Evolutionary conservation across 2,113 vertebrate genomes (phyloP).

Genomic region (Rana temporaria): DNA sequence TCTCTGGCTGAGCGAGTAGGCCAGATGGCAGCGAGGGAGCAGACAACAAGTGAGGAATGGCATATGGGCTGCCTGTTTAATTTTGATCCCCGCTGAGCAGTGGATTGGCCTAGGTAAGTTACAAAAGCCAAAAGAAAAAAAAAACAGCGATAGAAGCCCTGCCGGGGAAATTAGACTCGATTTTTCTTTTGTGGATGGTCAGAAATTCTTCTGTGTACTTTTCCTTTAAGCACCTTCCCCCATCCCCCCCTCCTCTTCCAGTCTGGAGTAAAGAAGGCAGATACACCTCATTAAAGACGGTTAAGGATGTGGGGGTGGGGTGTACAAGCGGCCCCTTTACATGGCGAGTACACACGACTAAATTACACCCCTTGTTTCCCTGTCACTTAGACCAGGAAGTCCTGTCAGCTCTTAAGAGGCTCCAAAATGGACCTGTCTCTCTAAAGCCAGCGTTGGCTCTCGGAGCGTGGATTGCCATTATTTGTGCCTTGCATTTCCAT

Average conservation of each 20-base stretch:
- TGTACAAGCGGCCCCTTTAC: constrained; percentile 1
- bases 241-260: background rate
- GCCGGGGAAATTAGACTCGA: constrained; percentile 62
- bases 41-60: constrained; percentile 93
- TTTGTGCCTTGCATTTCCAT: background rate
- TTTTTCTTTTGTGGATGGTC: constrained; percentile 59
- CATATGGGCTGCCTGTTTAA: constrained; percentile 99
- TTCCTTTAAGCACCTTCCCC: background rate
- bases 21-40: constrained; percentile 94
- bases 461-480: constrained; percentile 34
- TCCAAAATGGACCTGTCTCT: constrained; percentile 22
- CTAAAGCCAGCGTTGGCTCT: constrained; percentile 39
- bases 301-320: background rate
- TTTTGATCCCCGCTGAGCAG: constrained; percentile 90
- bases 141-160: constrained; percentile 60
- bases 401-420: constrained; percentile 32
- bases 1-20: constrained; percentile 88
- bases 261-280: background rate
- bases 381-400: constrained; percentile 62
- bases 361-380: constrained; percentile 58
- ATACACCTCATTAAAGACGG: constrained; percentile 17
- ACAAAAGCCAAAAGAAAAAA: constrained; percentile 78
- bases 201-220: constrained; percentile 40
- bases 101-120: constrained; percentile 79
- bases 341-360: constrained; percentile 57